Evolutionary conservation across 1,140 invertebrate genomes (phyloP).

Genomic region (Plutomurus gul): DNA sequence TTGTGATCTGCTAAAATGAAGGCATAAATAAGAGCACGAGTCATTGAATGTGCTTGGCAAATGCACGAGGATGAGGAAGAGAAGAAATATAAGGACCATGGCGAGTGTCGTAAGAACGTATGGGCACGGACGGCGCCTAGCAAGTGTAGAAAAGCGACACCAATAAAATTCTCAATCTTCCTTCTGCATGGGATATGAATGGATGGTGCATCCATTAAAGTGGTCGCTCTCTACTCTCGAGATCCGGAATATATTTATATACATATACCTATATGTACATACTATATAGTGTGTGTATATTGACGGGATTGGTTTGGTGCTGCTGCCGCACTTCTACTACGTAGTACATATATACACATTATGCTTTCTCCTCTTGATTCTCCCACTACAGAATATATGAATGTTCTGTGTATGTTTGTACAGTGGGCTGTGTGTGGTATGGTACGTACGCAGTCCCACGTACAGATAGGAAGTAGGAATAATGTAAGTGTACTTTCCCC

Average conservation of each 20-base stretch:
- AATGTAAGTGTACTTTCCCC: background rate
- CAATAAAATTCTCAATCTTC: constrained; percentile 51
- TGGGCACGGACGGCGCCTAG: constrained; percentile 51
- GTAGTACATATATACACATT: too few relatives aligned
- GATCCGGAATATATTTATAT: background rate
- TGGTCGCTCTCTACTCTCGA: constrained; percentile 31
- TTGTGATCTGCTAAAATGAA: constrained; percentile 44
- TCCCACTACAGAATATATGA: too few relatives aligned
- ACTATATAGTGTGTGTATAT: too few relatives aligned
- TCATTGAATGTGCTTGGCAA: constrained; percentile 46
- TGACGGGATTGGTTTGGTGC: too few relatives aligned
- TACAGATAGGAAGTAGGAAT: background rate
- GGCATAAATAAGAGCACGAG: constrained; percentile 49
- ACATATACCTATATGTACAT: background rate
- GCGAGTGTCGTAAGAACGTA: constrained; percentile 50
- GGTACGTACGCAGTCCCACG: background rate
- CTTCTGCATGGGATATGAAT: constrained; percentile 39
- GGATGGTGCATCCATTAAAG: constrained; percentile 46
- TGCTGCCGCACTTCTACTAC: too few relatives aligned
- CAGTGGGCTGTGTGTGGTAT: background rate
- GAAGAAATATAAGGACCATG: constrained; percentile 38
- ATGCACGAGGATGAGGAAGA: constrained; percentile 34
- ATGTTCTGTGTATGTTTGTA: background rate
- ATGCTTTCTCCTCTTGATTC: too few relatives aligned
- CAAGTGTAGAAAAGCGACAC: constrained; percentile 54